Base-by-base conservation (phyloP, 2,113 vertebrate species). In the Nerophis ophidion region DNA sequence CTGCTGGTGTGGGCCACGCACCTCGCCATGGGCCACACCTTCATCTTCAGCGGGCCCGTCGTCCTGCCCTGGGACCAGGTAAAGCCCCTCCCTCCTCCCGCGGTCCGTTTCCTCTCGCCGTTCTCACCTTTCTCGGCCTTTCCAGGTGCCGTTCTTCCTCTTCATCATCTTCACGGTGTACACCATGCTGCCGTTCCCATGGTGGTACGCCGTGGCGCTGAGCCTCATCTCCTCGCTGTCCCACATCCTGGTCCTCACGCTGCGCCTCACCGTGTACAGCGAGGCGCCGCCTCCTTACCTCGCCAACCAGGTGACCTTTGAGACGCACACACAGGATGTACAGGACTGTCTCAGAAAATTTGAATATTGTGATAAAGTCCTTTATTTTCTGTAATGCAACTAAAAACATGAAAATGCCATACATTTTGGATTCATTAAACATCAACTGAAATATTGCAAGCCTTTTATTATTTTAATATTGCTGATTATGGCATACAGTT, bases 81-180 rank as follows among this genome's bases (percentile, higher is more conserved):
- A 86, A 72, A 19, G 11, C 44, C 15, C 65, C 10, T 15, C 4
- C 1, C 54, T 11, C 14, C 26, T n/a, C 1, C 15, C 17, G 7
- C 2, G 48, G 7, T 7, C 7, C n/a, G 8, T 49, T 16, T 17
- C 16, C 4, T 5, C 0, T 38, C 38, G 7, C 10, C 7, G 0
- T 38, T 55, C 17, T 44, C 5, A 53, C n/a, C 57, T 19, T 0
- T 70, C 16, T 69, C 26, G 26, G 26, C 26, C 60, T 72, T 56
- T 16, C 57, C 17, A 98, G 96, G 95, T 96, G 70, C 95, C 96
- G 14, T 96, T 94, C 83, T 97, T 98, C 81, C 91, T 98, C 52
- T 99, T 98, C 76, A 86, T 96, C 70, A 92, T 97, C 82, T 98
- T 99, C 69, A 93, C 93, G 0, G 92, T 92, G 45, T 97, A 96